phyloP scores from a whole-genome alignment of 2,888 invertebrate genomes.

The Lampropteryx suffumata region DNA sequence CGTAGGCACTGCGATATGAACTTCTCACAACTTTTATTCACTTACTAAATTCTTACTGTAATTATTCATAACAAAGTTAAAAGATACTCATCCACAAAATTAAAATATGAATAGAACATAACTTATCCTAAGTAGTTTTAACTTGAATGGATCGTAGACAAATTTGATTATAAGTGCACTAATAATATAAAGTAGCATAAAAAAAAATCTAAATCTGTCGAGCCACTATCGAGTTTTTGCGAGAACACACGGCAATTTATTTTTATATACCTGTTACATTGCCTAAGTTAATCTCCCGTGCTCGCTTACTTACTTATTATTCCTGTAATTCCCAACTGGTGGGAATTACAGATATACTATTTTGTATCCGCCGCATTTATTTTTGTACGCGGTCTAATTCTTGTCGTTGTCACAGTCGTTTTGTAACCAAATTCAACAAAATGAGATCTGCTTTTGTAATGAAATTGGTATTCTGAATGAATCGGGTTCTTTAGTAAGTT shows the following conservation, averaged over 20 bases:
- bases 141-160: too few species aligned
- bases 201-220: too few species aligned
- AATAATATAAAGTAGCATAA: too few species aligned
- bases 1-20: constrained; percentile 18
- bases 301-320: constrained; percentile 53
- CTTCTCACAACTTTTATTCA: constrained; percentile 9
- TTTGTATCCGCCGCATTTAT: constrained; percentile 76
- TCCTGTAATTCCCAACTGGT: too few species aligned
- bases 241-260: too few species aligned
- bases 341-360: too few species aligned
- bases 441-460: constrained; percentile 74
- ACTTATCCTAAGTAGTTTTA: too few species aligned
- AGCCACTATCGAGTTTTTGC: too few species aligned
- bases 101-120: too few species aligned
- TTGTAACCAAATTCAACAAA: constrained; percentile 78
- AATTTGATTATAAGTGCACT: too few species aligned
- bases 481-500: constrained; percentile 63
- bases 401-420: constrained; percentile 78
- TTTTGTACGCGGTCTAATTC: constrained; percentile 79
- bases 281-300: too few species aligned
- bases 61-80: constrained; percentile 16
- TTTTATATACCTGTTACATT: too few species aligned
- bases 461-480: constrained; percentile 78
- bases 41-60: constrained; percentile 20
- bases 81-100: constrained; percentile 4